Evolutionary conservation across 2,888 invertebrate species (phyloP).

Genomic region (Drosophila meridionalis): DNA sequence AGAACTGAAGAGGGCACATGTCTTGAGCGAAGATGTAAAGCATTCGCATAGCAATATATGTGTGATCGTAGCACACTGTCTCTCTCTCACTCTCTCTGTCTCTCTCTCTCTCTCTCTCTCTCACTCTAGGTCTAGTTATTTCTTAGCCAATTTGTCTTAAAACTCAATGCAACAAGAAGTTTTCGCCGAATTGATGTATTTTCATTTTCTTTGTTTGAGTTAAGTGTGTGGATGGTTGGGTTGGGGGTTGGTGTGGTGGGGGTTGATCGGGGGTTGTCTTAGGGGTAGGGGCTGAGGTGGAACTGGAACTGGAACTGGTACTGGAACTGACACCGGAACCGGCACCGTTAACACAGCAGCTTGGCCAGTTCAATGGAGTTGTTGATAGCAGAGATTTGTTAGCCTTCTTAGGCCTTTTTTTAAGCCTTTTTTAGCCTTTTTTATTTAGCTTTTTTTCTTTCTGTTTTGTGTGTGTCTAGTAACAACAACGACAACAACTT

Average conservation of each 20-base stretch:
- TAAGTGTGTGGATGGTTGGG: conserved; percentile 4
- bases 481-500: conserved; percentile 84
- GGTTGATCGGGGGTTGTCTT: neutral
- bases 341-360: conserved; percentile 22
- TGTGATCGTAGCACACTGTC: neutral
- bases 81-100: neutral
- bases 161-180: conserved; percentile 85
- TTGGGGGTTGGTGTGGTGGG: neutral
- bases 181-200: conserved; percentile 72
- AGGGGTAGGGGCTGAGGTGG: neutral
- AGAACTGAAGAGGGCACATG: conserved; percentile 9
- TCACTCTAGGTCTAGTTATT: neutral
- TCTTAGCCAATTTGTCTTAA: conserved; percentile 57
- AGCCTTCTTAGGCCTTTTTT: neutral
- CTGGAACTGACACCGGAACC: conserved; percentile 10
- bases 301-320: conserved; percentile 28
- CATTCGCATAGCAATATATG: neutral
- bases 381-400: neutral
- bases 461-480: conserved; percentile 44
- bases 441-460: neutral
- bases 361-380: conserved; percentile 36
- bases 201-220: neutral
- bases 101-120: conserved; percentile 11
- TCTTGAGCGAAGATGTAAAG: neutral
- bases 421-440: neutral